These are phyloP conservation scores for Centruroides sculpturatus DNA, from an alignment of 1,140 invertebrate species.

Conservation along the genomic window DNA sequence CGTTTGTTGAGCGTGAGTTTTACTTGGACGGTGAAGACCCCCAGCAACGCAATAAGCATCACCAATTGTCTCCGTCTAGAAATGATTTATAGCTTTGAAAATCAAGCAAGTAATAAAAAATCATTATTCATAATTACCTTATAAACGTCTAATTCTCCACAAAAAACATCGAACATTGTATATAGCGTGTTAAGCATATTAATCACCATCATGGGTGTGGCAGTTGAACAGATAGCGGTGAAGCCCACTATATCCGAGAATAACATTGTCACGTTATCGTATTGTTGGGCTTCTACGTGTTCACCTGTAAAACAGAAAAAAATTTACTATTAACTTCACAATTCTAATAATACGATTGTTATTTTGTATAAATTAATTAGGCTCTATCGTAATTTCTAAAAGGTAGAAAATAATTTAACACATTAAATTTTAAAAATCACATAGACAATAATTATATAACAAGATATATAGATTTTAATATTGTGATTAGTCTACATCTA, in stretches of 20 bases:
- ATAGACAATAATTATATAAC: no score
- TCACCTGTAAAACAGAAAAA: constrained; percentile 57
- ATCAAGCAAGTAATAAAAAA: neutral
- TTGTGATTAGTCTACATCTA: no score
- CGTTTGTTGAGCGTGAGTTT: constrained; percentile 79
- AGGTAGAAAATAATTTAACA: no score
- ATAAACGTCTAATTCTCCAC: constrained; percentile 87
- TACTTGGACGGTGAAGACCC: constrained; percentile 54
- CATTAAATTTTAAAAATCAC: no score
- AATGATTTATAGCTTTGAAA: neutral
- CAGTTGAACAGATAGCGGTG: constrained; percentile 88
- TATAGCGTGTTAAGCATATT: constrained; percentile 92
- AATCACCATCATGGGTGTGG: constrained; percentile 77
- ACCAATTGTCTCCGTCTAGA: constrained; percentile 71
- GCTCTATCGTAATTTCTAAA: no score
- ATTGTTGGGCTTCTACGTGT: constrained; percentile 85
- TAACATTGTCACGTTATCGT: constrained; percentile 86
- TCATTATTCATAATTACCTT: constrained; percentile 40
- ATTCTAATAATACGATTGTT: no score
- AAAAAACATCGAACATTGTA: constrained; percentile 84
- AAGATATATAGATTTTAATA: no score
- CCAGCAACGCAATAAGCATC: constrained; percentile 54
- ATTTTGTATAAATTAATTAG: no score
- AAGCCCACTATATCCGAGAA: constrained; percentile 98
- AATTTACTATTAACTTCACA: no score